A percentile compares a stretch with the other conserved stretches of the same genome.
phyloP scores from a whole-genome alignment of 2,797 vertebrate genomes.

The Prionace glauca region DNA sequence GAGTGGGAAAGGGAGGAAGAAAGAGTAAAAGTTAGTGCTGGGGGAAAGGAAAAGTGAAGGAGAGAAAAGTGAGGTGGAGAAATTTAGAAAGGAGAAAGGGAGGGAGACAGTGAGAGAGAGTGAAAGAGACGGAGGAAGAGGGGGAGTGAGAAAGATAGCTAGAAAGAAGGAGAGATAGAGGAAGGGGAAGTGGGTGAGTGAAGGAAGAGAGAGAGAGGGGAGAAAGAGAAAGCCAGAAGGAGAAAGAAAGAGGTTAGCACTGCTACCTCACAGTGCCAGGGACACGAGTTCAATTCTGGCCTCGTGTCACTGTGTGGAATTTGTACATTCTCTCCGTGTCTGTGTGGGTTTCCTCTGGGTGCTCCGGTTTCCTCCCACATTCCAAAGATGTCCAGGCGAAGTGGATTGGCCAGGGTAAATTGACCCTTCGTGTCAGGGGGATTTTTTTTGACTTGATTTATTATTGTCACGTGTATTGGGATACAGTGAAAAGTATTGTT shows the following conservation, averaged over 20 bases:
- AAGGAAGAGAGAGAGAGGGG: background rate
- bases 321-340: too few species aligned
- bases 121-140: background rate
- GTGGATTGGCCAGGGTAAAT: too few species aligned
- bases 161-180: background rate
- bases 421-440: too few species aligned
- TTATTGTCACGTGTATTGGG: too few species aligned
- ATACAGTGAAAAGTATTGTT: too few species aligned
- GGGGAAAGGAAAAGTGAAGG: background rate
- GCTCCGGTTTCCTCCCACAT: too few species aligned
- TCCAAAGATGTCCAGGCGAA: too few species aligned
- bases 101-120: background rate
- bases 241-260: background rate
- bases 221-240: background rate
- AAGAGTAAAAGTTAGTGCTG: background rate
- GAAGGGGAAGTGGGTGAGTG: background rate
- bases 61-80: background rate
- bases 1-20: background rate
- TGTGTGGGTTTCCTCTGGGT: too few species aligned
- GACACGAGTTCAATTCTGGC: too few species aligned
- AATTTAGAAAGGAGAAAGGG: background rate
- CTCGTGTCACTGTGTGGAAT: too few species aligned
- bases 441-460: too few species aligned
- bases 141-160: background rate
- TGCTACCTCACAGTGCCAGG: too few species aligned